phyloP scores from a whole-genome alignment of 2,113 vertebrate species.

The Morone chrysops region DNA sequence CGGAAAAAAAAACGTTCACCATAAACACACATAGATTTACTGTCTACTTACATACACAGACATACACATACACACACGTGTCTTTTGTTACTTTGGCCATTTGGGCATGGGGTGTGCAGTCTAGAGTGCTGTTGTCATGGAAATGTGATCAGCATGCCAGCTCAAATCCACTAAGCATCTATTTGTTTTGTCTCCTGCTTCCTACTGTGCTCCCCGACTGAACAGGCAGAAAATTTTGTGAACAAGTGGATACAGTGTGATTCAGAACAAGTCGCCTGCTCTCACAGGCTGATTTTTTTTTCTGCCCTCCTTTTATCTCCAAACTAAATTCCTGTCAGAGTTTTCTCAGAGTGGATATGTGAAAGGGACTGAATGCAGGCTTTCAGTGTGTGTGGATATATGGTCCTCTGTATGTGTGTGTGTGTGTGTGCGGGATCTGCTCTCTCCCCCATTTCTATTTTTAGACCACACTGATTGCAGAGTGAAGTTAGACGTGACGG shows the following conservation, averaged over 20 bases:
- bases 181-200: slow-evolving; percentile 68
- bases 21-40: slow-evolving; percentile 16
- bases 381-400: not conserved
- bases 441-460: slow-evolving; percentile 52
- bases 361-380: slow-evolving; percentile 28
- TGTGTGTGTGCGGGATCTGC: slow-evolving; percentile 32
- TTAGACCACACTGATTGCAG: slow-evolving; percentile 65
- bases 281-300: not conserved
- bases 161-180: slow-evolving; percentile 64
- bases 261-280: slow-evolving; percentile 4
- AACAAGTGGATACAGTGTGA: slow-evolving; percentile 30
- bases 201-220: slow-evolving; percentile 42
- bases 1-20: not conserved
- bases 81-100: slow-evolving; percentile 52
- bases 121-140: slow-evolving; percentile 75
- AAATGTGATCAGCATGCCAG: slow-evolving; percentile 64
- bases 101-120: slow-evolving; percentile 47
- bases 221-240: not conserved
- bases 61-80: not conserved
- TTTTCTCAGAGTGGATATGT: not conserved
- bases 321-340: not conserved
- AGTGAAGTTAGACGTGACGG: slow-evolving; percentile 50
- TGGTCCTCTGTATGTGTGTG: slow-evolving; percentile 18
- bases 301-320: slow-evolving; percentile 9
- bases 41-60: slow-evolving; percentile 16